Percentiles rank a stretch among this genome's conserved stretches.
These are phyloP conservation scores for Vombatus ursinus DNA, from an alignment of 2,113 vertebrate species.

Conservation along the genomic window DNA sequence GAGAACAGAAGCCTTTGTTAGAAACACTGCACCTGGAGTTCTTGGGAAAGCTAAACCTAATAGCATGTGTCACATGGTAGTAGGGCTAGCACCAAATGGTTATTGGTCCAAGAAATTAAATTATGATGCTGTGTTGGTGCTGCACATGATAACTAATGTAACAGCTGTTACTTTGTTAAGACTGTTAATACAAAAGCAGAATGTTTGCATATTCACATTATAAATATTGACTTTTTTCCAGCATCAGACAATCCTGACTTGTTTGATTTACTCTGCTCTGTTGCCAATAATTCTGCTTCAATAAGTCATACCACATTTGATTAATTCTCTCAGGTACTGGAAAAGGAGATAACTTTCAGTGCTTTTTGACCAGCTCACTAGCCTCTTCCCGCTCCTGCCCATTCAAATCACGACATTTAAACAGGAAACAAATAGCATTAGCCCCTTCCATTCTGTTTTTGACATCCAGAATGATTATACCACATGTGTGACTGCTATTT, in stretches of 20 bases:
- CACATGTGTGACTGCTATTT: slow-evolving; percentile 58
- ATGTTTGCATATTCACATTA: slow-evolving; percentile 69
- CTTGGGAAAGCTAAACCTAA: slow-evolving; percentile 50
- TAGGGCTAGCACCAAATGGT: slow-evolving; percentile 55
- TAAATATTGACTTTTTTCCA: slow-evolving; percentile 71
- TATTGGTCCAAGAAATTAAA: slow-evolving; percentile 74
- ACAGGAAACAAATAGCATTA: slow-evolving; percentile 65
- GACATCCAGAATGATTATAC: slow-evolving; percentile 63
- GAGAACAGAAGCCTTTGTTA: slow-evolving; percentile 55
- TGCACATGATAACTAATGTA: slow-evolving; percentile 70
- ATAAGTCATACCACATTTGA: slow-evolving; percentile 63
- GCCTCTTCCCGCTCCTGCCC: slow-evolving; percentile 46
- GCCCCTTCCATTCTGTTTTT: slow-evolving; percentile 52
- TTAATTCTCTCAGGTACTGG: slow-evolving; percentile 65
- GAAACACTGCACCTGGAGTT: slow-evolving; percentile 72
- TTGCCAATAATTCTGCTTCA: slow-evolving; percentile 58
- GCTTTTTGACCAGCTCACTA: slow-evolving; percentile 40
- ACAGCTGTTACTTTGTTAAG: slow-evolving; percentile 69
- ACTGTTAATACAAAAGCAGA: slow-evolving; percentile 66
- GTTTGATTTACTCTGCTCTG: slow-evolving; percentile 54
- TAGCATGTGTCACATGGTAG: slow-evolving; percentile 67
- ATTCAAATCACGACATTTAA: slow-evolving; percentile 55
- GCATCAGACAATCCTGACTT: slow-evolving; percentile 55
- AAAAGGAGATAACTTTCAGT: slow-evolving; percentile 22
- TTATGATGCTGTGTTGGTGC: slow-evolving; percentile 60